Percentiles rank a stretch among this genome's conserved stretches.
phyloP scores from a whole-genome alignment of 2,888 invertebrate genomes.

The Agriotes lineatus region DNA sequence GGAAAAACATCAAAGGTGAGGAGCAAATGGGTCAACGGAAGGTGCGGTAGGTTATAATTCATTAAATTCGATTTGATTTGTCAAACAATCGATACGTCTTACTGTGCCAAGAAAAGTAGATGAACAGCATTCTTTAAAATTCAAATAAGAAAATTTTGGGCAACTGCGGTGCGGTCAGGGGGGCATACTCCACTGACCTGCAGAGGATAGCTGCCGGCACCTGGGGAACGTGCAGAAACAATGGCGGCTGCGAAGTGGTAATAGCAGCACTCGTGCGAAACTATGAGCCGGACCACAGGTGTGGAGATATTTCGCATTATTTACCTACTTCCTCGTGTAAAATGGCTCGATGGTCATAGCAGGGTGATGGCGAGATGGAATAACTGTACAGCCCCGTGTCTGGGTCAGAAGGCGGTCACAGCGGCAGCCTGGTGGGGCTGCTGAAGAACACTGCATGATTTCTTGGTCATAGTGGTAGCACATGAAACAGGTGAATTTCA shows the following conservation, averaged over 20 bases:
- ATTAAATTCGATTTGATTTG: conserved; percentile 43
- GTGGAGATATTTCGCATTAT: conserved; percentile 58
- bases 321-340: conserved; percentile 57
- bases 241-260: conserved; percentile 46
- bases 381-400: conserved; percentile 70
- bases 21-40: conserved; percentile 23
- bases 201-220: conserved; percentile 44
- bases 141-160: conserved; percentile 51
- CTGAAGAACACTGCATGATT: conserved; percentile 50
- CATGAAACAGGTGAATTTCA: conserved; percentile 69
- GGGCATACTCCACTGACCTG: conserved; percentile 50
- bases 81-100: conserved; percentile 46
- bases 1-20: conserved; percentile 21
- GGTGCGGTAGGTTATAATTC: conserved; percentile 40
- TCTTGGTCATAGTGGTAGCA: conserved; percentile 53
- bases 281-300: conserved; percentile 52
- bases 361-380: conserved; percentile 63
- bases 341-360: conserved; percentile 50
- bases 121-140: conserved; percentile 50
- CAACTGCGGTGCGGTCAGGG: conserved; percentile 36
- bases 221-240: conserved; percentile 44
- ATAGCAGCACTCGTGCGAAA: conserved; percentile 45
- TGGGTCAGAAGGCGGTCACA: conserved; percentile 71
- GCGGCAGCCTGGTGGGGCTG: conserved; percentile 55
- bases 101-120: conserved; percentile 47